A percentile compares a stretch with the other conserved stretches of the same genome.
phyloP scores from a whole-genome alignment of 2,113 vertebrate species.

The Formicarius rufipectus region DNA sequence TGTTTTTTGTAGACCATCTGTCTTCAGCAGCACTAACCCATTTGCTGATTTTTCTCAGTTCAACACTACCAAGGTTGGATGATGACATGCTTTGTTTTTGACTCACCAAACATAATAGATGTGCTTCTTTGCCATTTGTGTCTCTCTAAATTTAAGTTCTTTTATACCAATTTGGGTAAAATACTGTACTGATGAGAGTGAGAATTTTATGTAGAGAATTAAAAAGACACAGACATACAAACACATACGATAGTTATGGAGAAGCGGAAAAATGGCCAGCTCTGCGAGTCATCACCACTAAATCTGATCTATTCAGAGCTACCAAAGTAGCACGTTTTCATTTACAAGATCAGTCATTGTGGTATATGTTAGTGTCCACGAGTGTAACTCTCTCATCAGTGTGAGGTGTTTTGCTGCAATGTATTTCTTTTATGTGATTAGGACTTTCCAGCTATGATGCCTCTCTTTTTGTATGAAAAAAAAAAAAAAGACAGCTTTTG shows the following conservation, averaged over 20 bases:
- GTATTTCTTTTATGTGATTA: neutral
- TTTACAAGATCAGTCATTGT: neutral
- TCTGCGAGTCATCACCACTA: neutral
- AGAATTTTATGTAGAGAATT: neutral
- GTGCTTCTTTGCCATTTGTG: constrained; percentile 10
- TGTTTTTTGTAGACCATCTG: constrained; percentile 74
- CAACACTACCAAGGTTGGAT: constrained; percentile 77
- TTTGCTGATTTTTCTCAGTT: constrained; percentile 81
- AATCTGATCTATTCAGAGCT: neutral
- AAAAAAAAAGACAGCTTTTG: neutral
- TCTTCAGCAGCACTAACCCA: constrained; percentile 84
- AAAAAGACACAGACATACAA: neutral
- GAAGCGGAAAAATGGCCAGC: neutral
- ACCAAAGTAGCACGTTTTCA: neutral
- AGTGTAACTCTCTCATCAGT: constrained; percentile 13
- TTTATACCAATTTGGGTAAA: neutral
- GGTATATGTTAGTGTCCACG: neutral
- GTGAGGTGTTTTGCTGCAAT: neutral
- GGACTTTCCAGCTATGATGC: neutral
- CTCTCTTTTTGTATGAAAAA: neutral
- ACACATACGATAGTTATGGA: neutral
- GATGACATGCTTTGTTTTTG: constrained; percentile 29
- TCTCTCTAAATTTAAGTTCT: neutral
- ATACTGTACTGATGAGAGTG: constrained; percentile 21
- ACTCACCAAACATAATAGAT: constrained; percentile 10